Base-by-base conservation (phyloP, 2,797 vertebrate genomes). In the Uromys caudimaculatus region DNA sequence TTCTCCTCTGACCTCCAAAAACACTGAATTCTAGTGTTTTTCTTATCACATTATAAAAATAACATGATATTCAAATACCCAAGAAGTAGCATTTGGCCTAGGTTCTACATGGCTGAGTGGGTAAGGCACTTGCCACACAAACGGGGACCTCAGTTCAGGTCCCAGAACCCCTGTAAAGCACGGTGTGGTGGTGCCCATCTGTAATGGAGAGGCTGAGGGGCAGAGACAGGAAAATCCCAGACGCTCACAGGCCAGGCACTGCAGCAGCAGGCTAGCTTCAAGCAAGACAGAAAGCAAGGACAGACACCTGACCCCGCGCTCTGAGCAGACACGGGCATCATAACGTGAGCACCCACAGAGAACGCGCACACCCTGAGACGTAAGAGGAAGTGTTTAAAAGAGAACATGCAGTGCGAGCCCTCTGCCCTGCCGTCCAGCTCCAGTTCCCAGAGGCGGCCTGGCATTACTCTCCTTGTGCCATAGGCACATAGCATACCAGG, bases 41-140 rank as follows among this genome's bases (percentile, higher is more conserved):
- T 71, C 67, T 83, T n/a, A 41, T 56, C 56, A 16, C 58, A 44
- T 58, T 78, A 67, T 41, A 95, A 93, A 95, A 93, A 50, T 52
- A 91, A n/a, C 27, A 64, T 6, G 10, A 32, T 58, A 84, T 47
- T 62, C 58, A 47, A 35, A 47, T 84, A 64, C 62, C 27, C n/a
- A 19, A 83, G n/a, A 62, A 64, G 38, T 47, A 47, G 16, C 62
- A 21, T 47, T 84, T 82, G 54, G 54, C 54, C n/a, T n/a, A 6
- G 6, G 52, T 27, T 82, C 78, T 41, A 27, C 19, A n/a, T 23
- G n/a, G 54, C 54, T 58, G 9, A 27, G 12, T 58, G n/a, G 52
- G 54, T 82, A 8, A 82, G 54, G 23, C 21, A 24, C n/a, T 38
- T 58, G 54, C 35, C 23, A 56, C 35, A 56, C 19, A 38, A 38